Base-by-base conservation (phyloP, 2,797 vertebrate genomes). In the Cyclopterus lumpus region DNA sequence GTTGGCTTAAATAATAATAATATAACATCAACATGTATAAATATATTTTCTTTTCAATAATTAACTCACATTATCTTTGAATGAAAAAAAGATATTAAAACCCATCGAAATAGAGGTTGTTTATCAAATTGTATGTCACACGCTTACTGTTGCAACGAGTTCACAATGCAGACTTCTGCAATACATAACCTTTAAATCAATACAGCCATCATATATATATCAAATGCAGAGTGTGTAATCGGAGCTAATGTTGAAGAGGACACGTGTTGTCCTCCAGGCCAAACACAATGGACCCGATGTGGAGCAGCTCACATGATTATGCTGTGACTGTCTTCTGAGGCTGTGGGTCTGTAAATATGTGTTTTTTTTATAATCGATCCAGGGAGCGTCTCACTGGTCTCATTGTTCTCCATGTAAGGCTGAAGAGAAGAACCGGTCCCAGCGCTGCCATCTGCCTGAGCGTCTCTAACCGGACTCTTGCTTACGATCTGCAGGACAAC, bases 311-410 rank as follows among this genome's bases (percentile, higher is more conserved):
- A 94, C 93, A 94, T 94, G 93, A 95, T 90, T 79, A 18, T 77
- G 83, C 81, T 93, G 92, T 94, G 93, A 94, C 93, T 90, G 77
- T 92, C 85, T 91, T 90, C 89, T 91, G 85, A 89, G 91, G 44
- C 59, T 20, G 42, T 61, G 82, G 71, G 73, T 84, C 81, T 88
- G 78, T 82, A 83, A 78, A 79, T 64, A 48, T 71, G 57, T 84
- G 34, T 55, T 24, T 75, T 68, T 75, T 71, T 38, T 64, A 20
- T 1, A 54, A 64, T 55, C 18, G n/a, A 75, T 73, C 78, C 48
- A 18, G 49, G n/a, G n/a, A 85, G 48, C 20, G 0, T 44, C 63
- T 91, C 72, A 85, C 72, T 90, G 76, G 60, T 40, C 67, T 85
- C 76, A 81, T 89, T 90, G 77, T 89, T 67, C 65, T 82, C 28